Evolutionary conservation across 2,888 invertebrate genomes (phyloP).

Genomic region (Pandemis cinnamomeana): DNA sequence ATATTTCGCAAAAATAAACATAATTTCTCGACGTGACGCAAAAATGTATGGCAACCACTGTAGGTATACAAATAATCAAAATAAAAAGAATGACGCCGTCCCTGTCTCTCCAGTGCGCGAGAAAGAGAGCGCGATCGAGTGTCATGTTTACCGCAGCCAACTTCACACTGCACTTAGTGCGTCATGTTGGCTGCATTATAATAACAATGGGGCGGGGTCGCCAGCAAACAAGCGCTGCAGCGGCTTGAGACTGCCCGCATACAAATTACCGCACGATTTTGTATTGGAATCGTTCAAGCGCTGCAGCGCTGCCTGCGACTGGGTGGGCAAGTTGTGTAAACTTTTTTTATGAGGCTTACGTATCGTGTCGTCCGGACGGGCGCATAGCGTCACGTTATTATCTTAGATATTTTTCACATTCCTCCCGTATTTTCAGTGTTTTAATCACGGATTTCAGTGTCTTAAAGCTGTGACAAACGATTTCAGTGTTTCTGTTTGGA

Average conservation of each 20-base stretch:
- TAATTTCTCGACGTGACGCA: constrained; percentile 19
- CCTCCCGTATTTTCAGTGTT: constrained; percentile 49
- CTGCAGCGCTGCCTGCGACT: constrained; percentile 53
- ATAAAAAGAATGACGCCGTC: constrained; percentile 49
- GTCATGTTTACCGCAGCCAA: constrained; percentile 53
- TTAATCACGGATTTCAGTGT: constrained; percentile 44
- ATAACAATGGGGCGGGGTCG: constrained; percentile 77
- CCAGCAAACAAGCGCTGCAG: constrained; percentile 54
- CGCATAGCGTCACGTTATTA: constrained; percentile 62
- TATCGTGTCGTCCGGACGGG: constrained; percentile 68
- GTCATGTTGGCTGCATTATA: constrained; percentile 82
- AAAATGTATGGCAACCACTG: constrained; percentile 23
- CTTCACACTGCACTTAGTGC: constrained; percentile 71
- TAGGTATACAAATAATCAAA: constrained; percentile 43
- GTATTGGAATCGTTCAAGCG: constrained; percentile 44
- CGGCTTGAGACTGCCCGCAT: constrained; percentile 52
- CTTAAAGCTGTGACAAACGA: constrained; percentile 44
- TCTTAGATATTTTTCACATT: constrained; percentile 55
- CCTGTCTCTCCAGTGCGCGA: constrained; percentile 48
- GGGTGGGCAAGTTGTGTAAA: constrained; percentile 72
- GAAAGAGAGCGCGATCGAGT: constrained; percentile 53
- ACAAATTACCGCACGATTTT: not conserved
- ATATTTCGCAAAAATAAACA: constrained; percentile 26
- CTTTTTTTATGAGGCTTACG: constrained; percentile 76
- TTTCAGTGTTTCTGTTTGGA: constrained; percentile 48